Evolutionary conservation across 2,113 vertebrate genomes (phyloP), one percentile per base, ranked within the genome.

Genomic region (Gavialis gangeticus): DNA sequence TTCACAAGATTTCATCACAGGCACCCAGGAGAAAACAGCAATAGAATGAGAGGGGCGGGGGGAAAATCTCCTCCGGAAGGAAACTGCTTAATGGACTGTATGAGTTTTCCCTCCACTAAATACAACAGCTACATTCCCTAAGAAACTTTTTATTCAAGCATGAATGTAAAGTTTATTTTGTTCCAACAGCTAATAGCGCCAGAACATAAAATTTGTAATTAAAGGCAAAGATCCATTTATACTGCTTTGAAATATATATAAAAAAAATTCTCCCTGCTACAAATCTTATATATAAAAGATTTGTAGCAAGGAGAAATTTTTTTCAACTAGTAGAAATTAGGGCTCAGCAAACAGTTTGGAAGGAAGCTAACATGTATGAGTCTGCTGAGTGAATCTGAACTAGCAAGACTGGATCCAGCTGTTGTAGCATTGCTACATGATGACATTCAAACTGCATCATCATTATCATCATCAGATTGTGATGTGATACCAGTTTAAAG

Each of bases 401-500:
- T 1, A 60, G 88, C 77, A 55, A n/a, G 60, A 15, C 75, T n/a
- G 30, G 75, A 62, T 6, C 12, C 0, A 2, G 37, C 17, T 0
- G 0, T 22, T 56, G 62, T n/a, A 66, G 22, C 75, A 79, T 4
- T 1, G 14, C 34, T 67, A 14, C 5, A 18, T 54, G 34, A 92
- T 60, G 10, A n/a, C 25, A 30, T 0, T 0, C 0, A 1, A 16
- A 64, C 34, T 77, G 55, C 62, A 27, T 58, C 27, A n/a, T 18
- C 19, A 84, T 19, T 64, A 9, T 46, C 46, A 46, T 46, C 46
- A 46, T 46, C 46, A 46, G 14, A 46, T 12, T 22, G 22, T 46
- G 46, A 73, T 58, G 8, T 1, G 67, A 25, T 55, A 27, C 5
- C 71, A 87, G 73, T 11, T 67, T 59, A n/a, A 79, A 0, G 34